Evolutionary conservation across 35 echinoderm and acorn worm genomes (phyloP).

Genomic region (Acanthaster planci): DNA sequence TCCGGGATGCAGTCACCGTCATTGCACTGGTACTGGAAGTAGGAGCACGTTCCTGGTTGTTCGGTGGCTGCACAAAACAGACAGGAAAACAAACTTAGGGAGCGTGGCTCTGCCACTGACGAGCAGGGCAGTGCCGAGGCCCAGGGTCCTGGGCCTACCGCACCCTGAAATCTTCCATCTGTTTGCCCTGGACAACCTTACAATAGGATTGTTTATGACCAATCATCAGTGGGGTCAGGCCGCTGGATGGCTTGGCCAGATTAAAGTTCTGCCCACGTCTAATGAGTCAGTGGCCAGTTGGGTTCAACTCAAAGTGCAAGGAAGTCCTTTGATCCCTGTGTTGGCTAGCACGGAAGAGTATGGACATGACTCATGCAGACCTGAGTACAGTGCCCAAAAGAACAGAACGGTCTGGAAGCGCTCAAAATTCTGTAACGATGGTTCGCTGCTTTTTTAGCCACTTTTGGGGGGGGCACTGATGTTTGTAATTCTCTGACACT

Average conservation of each 20-base stretch:
- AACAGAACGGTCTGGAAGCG: neutral
- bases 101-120: too few species aligned
- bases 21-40: neutral
- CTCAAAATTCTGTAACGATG: neutral
- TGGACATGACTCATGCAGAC: neutral
- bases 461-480: neutral
- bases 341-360: neutral
- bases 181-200: too few species aligned
- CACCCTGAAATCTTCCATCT: too few species aligned
- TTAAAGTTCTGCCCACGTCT: too few species aligned
- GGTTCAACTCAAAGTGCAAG: too few species aligned
- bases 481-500: neutral
- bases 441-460: neutral
- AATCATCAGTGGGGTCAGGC: too few species aligned
- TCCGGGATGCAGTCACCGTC: conserved; percentile 28
- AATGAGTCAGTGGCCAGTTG: too few species aligned
- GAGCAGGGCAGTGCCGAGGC: neutral
- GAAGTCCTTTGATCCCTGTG: too few species aligned
- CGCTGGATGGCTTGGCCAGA: too few species aligned
- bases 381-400: neutral
- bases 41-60: neutral
- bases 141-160: neutral
- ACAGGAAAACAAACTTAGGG: neutral
- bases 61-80: conserved; percentile 1
- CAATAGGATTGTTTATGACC: too few species aligned